These are phyloP conservation scores for Orius insidiosus DNA, from an alignment of 1,140 invertebrate genomes.

Conservation along the genomic window DNA sequence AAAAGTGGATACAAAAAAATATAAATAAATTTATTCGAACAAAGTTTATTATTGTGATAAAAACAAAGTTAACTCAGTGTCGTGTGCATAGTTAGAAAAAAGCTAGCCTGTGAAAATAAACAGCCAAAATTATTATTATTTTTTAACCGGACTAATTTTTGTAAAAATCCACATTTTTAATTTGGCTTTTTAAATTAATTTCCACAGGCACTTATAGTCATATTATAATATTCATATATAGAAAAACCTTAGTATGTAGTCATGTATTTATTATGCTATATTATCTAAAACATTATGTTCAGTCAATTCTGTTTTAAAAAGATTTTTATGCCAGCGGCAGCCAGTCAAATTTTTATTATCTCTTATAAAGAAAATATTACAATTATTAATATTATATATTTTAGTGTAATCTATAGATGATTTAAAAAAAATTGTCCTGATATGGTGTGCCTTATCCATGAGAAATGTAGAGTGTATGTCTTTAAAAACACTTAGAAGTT, in stretches of 20 bases:
- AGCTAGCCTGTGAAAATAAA: not conserved
- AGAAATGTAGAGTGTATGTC: conserved; percentile 14
- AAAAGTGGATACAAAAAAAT: too few relatives aligned
- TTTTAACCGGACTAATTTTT: not conserved
- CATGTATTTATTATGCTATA: conserved; percentile 10
- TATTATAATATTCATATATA: conserved; percentile 10
- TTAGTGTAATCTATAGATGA: conserved; percentile 11
- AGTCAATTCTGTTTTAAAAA: conserved; percentile 14
- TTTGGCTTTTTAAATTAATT: conserved; percentile 8
- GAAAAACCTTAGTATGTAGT: conserved; percentile 7
- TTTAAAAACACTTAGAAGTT: conserved; percentile 12
- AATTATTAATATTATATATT: conserved; percentile 15
- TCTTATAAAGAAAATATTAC: conserved; percentile 11
- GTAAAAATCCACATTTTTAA: conserved; percentile 1
- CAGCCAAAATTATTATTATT: not conserved
- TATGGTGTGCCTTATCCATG: conserved; percentile 19
- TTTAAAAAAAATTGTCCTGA: conserved; percentile 18
- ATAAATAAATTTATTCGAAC: not conserved
- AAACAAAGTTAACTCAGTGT: not conserved
- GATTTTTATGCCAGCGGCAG: conserved; percentile 4
- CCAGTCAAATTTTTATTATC: conserved; percentile 13
- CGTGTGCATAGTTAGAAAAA: conserved; percentile 5
- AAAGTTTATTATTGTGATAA: conserved; percentile 5
- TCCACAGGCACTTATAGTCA: conserved; percentile 11
- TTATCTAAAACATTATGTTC: conserved; percentile 13